Evolutionary conservation across 2,797 vertebrate species (phyloP).

Genomic region (Epinephelus coioides): DNA sequence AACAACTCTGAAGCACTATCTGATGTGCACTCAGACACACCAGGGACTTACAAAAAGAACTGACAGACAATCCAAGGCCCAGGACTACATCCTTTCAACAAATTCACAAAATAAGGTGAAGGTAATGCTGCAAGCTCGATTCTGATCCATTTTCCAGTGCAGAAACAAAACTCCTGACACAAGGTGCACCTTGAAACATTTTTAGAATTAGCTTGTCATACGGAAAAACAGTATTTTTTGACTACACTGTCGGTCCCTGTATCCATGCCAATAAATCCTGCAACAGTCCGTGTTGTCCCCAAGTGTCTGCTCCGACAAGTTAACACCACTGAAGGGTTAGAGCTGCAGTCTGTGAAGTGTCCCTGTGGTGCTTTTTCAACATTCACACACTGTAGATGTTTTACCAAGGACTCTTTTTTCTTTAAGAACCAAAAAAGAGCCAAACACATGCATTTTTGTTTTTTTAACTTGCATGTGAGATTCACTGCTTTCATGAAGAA

Average conservation of each 20-base stretch:
- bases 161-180: constrained; percentile 10
- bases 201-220: background rate
- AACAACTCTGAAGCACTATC: constrained; percentile 28
- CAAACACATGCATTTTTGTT: background rate
- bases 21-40: constrained; percentile 23
- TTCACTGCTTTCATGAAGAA: background rate
- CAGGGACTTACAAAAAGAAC: constrained; percentile 8
- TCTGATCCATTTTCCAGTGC: constrained; percentile 1
- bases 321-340: constrained; percentile 12
- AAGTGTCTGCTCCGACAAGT: background rate
- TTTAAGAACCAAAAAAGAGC: background rate
- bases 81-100: background rate
- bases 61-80: constrained; percentile 7
- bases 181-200: background rate
- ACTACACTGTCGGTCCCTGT: background rate
- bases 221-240: background rate
- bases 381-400: background rate
- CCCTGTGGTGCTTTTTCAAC: background rate
- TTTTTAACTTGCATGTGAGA: background rate
- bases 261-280: constrained; percentile 16
- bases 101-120: constrained; percentile 8
- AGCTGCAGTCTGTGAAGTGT: constrained; percentile 2
- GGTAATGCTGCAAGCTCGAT: background rate
- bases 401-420: constrained; percentile 2
- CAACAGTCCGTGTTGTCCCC: constrained; percentile 5